Evolutionary conservation across 2,888 invertebrate genomes (phyloP).

Genomic region (Pyrgus malvae): DNA sequence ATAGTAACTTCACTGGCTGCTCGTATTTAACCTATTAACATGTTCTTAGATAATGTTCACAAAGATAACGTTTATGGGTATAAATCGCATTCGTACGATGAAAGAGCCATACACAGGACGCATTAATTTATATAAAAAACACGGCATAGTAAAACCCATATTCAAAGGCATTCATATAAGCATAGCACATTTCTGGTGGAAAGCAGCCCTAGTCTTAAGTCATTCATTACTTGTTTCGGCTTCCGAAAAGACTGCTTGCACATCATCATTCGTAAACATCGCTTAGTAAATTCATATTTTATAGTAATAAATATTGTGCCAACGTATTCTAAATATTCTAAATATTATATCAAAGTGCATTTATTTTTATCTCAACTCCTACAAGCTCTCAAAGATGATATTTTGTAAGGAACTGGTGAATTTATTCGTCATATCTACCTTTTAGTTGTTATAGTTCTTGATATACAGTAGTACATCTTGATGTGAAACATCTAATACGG

Average conservation of each 20-base stretch:
- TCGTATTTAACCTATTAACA: no score
- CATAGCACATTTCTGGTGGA: no score
- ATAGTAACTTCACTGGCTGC: no score
- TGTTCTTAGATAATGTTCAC: no score
- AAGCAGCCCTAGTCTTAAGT: no score
- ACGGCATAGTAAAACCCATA: no score
- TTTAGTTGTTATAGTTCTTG: constrained; percentile 12
- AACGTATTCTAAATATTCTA: constrained; percentile 39
- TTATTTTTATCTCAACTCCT: constrained; percentile 35
- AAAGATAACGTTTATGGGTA: no score
- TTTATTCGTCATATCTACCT: constrained; percentile 16
- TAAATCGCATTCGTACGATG: no score
- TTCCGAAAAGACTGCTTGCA: constrained; percentile 45
- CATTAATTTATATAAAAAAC: no score
- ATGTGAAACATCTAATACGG: no score
- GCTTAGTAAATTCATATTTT: constrained; percentile 36
- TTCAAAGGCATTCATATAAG: no score
- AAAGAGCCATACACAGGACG: no score
- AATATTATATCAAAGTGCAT: constrained; percentile 42
- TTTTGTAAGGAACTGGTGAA: constrained; percentile 22
- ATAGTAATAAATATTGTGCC: constrained; percentile 35
- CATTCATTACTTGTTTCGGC: constrained; percentile 42
- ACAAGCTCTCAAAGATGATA: constrained; percentile 19
- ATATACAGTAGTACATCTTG: background rate
- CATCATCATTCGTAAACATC: constrained; percentile 30